A percentile compares a stretch with the other conserved stretches of the same genome.
phyloP scores from a whole-genome alignment of 1,140 invertebrate genomes.

The Platyscapa corneri region DNA sequence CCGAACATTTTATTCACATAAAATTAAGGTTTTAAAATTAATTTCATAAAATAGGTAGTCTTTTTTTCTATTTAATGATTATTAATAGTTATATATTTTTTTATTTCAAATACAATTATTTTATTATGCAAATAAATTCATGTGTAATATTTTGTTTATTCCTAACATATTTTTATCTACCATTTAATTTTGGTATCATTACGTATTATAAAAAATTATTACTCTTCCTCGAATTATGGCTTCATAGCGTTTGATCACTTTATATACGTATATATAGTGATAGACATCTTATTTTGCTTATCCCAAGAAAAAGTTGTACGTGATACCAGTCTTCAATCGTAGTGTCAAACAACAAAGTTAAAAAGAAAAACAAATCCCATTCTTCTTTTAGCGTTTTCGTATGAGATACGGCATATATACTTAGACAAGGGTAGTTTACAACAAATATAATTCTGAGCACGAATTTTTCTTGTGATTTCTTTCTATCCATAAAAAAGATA shows the following conservation, averaged over 20 bases:
- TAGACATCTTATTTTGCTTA: not conserved
- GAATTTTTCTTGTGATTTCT: constrained; percentile 1
- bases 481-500: not conserved
- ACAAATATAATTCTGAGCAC: constrained; percentile 28
- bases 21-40: too few relatives aligned
- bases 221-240: too few relatives aligned
- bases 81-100: too few relatives aligned
- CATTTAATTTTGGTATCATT: too few relatives aligned
- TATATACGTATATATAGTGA: not conserved
- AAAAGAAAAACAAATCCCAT: not conserved
- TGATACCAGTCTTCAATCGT: not conserved
- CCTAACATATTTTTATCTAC: too few relatives aligned
- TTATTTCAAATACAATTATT: too few relatives aligned
- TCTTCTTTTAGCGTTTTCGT: not conserved
- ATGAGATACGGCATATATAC: not conserved
- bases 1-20: too few relatives aligned
- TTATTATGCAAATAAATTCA: too few relatives aligned
- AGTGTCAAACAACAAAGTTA: not conserved
- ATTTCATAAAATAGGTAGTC: too few relatives aligned
- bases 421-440: not conserved
- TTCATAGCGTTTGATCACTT: not conserved
- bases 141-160: too few relatives aligned
- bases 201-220: too few relatives aligned
- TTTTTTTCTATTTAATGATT: too few relatives aligned
- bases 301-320: not conserved